Percentiles rank a stretch among this genome's conserved stretches.
Evolutionary conservation across 2,888 invertebrate species (phyloP).

Genomic region (Agriopis leucophaearia): DNA sequence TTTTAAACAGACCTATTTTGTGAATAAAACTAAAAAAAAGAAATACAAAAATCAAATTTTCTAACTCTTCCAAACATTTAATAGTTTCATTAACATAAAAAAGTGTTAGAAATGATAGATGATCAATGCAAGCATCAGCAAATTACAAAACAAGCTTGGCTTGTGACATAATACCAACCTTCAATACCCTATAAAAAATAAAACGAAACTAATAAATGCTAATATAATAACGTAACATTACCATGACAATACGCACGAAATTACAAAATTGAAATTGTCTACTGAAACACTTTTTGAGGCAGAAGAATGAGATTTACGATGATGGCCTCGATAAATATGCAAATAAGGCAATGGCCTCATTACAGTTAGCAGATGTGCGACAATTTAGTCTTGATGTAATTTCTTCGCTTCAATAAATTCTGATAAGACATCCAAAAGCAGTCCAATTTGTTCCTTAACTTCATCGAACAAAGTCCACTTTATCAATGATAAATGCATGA

Average conservation of each 20-base stretch:
- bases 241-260: slow-evolving; percentile 23
- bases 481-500: slow-evolving; percentile 59
- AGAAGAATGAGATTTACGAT: slow-evolving; percentile 36
- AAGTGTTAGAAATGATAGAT: slow-evolving; percentile 30
- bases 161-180: slow-evolving; percentile 53
- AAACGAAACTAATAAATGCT: slow-evolving; percentile 36
- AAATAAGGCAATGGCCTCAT: slow-evolving; percentile 52
- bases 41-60: slow-evolving; percentile 60
- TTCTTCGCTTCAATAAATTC: slow-evolving; percentile 44
- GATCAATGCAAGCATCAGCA: slow-evolving; percentile 39
- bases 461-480: slow-evolving; percentile 12
- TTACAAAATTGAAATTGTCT: slow-evolving; percentile 42
- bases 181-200: slow-evolving; percentile 45
- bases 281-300: slow-evolving; percentile 26
- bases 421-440: slow-evolving; percentile 28
- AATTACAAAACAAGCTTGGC: slow-evolving; percentile 46
- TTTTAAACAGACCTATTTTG: background rate
- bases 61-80: slow-evolving; percentile 25
- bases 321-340: slow-evolving; percentile 57
- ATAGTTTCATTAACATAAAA: slow-evolving; percentile 20
- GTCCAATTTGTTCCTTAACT: slow-evolving; percentile 27
- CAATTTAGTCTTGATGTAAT: slow-evolving; percentile 47
- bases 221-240: slow-evolving; percentile 41
- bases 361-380: slow-evolving; percentile 45
- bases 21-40: background rate